These are phyloP conservation scores for Chirona hameri DNA, from an alignment of 2,888 invertebrate species.

Conservation along the genomic window DNA sequence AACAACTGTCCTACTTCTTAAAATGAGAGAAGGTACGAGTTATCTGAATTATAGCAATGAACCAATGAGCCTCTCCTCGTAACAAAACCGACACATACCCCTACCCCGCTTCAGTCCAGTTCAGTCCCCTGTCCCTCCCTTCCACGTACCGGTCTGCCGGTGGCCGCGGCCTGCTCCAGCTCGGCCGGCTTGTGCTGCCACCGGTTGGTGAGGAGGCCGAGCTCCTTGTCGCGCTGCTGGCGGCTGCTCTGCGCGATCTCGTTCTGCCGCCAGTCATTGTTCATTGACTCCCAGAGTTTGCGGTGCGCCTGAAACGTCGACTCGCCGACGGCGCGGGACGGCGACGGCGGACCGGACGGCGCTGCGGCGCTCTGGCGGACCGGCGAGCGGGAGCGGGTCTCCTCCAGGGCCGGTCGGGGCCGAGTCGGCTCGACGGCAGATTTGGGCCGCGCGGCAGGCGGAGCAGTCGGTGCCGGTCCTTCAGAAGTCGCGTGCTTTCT, in stretches of 20 bases:
- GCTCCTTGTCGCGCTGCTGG: neutral
- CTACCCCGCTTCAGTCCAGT: too few relatives aligned
- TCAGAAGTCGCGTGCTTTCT: neutral
- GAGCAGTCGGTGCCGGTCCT: neutral
- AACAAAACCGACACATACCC: too few relatives aligned
- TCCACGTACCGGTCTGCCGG: neutral
- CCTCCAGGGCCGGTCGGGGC: neutral
- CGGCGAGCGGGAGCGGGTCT: neutral
- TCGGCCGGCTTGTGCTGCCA: constrained; percentile 13
- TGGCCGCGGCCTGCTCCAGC: neutral
- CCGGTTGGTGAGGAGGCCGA: neutral
- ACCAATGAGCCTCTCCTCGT: too few relatives aligned
- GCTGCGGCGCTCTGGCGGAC: neutral
- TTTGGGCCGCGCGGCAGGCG: neutral
- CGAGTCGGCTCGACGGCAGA: neutral
- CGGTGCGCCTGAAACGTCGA: neutral
- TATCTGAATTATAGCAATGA: too few relatives aligned
- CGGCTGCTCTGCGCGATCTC: neutral
- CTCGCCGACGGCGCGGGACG: neutral
- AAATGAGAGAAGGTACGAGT: too few relatives aligned
- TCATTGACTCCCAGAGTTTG: constrained; percentile 1
- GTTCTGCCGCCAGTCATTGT: neutral
- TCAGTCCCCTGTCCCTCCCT: neutral
- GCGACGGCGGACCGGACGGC: neutral
- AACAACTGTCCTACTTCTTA: too few relatives aligned